Evolutionary conservation across 2,797 vertebrate species (phyloP), one percentile per base, ranked within the genome.

Genomic region (Lerista edwardsae): DNA sequence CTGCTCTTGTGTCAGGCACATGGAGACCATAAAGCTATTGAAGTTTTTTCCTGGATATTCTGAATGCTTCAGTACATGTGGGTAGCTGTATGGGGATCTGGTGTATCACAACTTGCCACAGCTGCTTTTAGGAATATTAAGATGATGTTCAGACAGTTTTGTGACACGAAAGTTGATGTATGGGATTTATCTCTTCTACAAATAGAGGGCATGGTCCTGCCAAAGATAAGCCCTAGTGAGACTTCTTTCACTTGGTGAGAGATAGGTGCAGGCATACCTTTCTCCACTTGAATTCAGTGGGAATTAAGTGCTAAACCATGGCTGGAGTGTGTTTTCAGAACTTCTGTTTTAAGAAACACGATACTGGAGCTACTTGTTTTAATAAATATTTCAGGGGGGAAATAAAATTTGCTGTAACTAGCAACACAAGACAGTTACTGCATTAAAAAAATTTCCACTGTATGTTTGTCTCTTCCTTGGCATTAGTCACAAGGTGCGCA

Each of bases 401-500:
- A 9, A 12, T 7, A 10, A 10, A 51, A 51, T 51, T 9, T 51
- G 14, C 47, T 51, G 47, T 51, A 51, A 51, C 47, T 51, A 51
- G 47, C 12, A 51, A 51, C 14, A 51, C 47, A 51, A 12, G 47
- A 10, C 47, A 9, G 7, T 79, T 65, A 36, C 23, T 1, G 23
- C 19, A 23, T 44, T 73, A 47, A 34, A 6, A 69, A 76, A 36
- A 55, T 15, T 29, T 88, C 82, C 55, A 71, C 25, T 73, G 36
- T 21, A 14, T 82, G 1, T 84, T 85, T 29, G 59, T 84, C 84
- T 88, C 69, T 93, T 74, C 74, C 73, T 47, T 0, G 0, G 8
- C 19, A 1, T 27, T 21, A 98, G 99, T 97, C 98, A 76, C 98
- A 98, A 84, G 97, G 96, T 51, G 95, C 94, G 27, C 99, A 99